Evolutionary conservation across 2,113 vertebrate species (phyloP).

Genomic region (Sinocyclocheilus anophthalmus): DNA sequence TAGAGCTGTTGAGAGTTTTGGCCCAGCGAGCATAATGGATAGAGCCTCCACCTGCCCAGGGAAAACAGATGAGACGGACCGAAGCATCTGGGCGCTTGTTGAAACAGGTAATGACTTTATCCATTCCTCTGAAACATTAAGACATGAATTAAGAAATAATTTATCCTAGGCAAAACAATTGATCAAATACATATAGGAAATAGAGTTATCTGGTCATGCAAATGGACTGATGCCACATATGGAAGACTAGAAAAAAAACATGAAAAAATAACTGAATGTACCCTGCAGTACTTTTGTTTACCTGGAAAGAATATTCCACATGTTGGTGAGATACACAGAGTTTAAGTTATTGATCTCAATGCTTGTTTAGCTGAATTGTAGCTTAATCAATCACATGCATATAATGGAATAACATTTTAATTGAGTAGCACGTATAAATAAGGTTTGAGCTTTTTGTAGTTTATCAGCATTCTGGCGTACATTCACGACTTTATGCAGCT

Average conservation of each 20-base stretch:
- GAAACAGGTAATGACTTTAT: slow-evolving; percentile 80
- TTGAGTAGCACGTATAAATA: not conserved
- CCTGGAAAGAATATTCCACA: not conserved
- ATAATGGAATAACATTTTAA: not conserved
- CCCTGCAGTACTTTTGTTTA: not conserved
- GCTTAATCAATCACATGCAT: not conserved
- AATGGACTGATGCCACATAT: not conserved
- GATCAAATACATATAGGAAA: too few relatives aligned
- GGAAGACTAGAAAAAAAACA: not conserved
- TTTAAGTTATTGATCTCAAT: not conserved
- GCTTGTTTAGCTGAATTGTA: not conserved
- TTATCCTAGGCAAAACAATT: not conserved
- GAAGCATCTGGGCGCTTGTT: slow-evolving; percentile 71
- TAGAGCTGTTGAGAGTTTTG: slow-evolving; percentile 63
- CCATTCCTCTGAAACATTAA: slow-evolving; percentile 70
- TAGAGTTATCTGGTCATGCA: not conserved
- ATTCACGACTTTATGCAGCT: too few relatives aligned
- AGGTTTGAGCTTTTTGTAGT: not conserved
- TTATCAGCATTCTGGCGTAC: not conserved
- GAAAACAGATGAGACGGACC: slow-evolving; percentile 83
- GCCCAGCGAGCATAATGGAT: slow-evolving; percentile 80
- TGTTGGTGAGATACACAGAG: not conserved
- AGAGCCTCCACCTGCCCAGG: slow-evolving; percentile 82
- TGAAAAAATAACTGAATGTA: too few relatives aligned
- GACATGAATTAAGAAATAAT: not conserved